Evolutionary conservation across 1,140 invertebrate genomes (phyloP), one percentile per base, ranked within the genome.

Genomic region (Drosophila fuyamai): DNA sequence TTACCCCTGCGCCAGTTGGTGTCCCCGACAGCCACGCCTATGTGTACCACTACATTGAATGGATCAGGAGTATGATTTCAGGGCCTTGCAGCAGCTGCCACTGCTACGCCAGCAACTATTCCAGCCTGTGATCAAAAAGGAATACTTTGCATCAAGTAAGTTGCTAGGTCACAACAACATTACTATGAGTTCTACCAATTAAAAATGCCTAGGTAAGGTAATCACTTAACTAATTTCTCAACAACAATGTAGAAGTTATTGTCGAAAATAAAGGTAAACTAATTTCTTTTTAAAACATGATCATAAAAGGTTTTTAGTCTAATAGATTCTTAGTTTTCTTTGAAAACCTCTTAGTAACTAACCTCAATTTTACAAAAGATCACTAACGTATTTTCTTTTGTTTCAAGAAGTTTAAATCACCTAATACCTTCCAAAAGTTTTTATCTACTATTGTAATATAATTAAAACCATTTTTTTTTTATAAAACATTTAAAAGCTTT

Each of bases 1-100:
- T 4, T 71, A 89, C 10, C 94, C 94, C 0, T 94, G 94, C 70
- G 94, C 94, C 6, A 3, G n/a, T 70, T 4, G 93, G 93, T 7
- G 90, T 88, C 44, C 94, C 94, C 0, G 94, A 94, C 48, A 93
- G 93, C 18, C 76, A 77, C 46, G 90, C 90, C 14, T 60, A 27
- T 1, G 44, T 66, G 0, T 38, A 54, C 4, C 90, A 50, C 13
- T 74, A 84, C 58, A 10, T 10, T 16, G 89, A 91, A 23, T 89
- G 84, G 84, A 89, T 89, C 27, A n/a, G 50, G 1, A 54, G 73
- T 7, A 62, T 29, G 14, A 65, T 46, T 1, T 53, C 61, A 0
- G 60, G 32, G 9, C 51, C 38, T 14, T 91, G 90, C 57, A 50
- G 60, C 53, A 40, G 23, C 0, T 91, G 90, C 43, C 44, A 82